Base-by-base conservation (phyloP, 2,888 invertebrate genomes). In the Pyrocoelia pectoralis region DNA sequence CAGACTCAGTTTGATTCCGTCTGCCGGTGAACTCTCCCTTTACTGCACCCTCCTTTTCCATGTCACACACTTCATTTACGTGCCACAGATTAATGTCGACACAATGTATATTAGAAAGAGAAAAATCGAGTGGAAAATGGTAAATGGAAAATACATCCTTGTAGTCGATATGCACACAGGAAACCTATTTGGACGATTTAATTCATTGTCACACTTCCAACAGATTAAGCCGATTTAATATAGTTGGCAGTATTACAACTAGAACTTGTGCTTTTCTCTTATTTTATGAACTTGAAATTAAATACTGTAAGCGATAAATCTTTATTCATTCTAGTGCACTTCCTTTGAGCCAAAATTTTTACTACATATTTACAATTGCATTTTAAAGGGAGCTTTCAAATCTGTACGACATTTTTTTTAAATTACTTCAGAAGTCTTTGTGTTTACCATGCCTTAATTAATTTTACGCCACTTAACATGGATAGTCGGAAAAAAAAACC, bases 61-160 rank as follows among this genome's bases (percentile, higher is more conserved):
- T 50, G 48, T 57, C 41, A 51, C 56, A 62, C 53, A 59, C 46
- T 38, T 41, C 57, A 56, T 57, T 52, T 61, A 51, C 49, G 53
- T 51, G 50, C 57, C 61, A 56, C 63, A 67, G 67, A 67, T 67
- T 67, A 67, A 67, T 67, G 67, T 58, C 55, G 52, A 48, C 60
- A 63, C 65, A 65, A 61, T 65, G 65, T 63, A 58, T 57, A 68
- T 58, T 56, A 68, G 68, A 65, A 65, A 61, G 65, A 65, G 68
- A 68, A 68, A 67, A 68, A 68, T 68, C 65, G 63, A 55, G 68
- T 58, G 63, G 65, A 65, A 68, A 68, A 68, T 68, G 65, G 58
- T 54, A 68, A 65, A 68, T 59, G 56, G 60, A 60, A 56, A 63
- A 56, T 56, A 63, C 63, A 46, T 43, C 58, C 58, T 50, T 58